phyloP scores from a whole-genome alignment of 2,888 invertebrate genomes.

The Netelia melanura region DNA sequence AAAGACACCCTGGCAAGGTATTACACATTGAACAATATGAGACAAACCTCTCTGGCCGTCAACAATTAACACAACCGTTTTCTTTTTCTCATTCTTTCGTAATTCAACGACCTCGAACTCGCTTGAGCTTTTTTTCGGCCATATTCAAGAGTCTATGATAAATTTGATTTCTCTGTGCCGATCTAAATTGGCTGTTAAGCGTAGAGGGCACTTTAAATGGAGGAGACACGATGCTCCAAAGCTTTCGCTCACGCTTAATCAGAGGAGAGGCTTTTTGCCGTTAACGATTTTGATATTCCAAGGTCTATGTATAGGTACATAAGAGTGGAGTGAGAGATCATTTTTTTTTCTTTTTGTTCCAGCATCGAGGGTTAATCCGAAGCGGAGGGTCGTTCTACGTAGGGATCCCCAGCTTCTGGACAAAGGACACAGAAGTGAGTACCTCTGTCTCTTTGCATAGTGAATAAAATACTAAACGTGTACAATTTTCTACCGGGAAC shows the following conservation, averaged over 20 bases:
- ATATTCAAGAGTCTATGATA: constrained; percentile 27
- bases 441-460: constrained; percentile 47
- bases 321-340: constrained; percentile 44
- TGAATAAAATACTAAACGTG: too few species aligned
- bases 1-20: background rate
- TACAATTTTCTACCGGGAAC: background rate
- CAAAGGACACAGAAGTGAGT: constrained; percentile 94
- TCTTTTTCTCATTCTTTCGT: background rate
- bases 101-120: background rate
- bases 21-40: background rate
- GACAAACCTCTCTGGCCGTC: background rate
- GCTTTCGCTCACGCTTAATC: constrained; percentile 36
- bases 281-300: constrained; percentile 53
- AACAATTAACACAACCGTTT: background rate
- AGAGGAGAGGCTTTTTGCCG: constrained; percentile 37
- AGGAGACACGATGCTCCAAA: background rate
- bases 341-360: constrained; percentile 66
- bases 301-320: background rate
- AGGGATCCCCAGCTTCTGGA: constrained; percentile 90
- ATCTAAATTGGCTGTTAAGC: constrained; percentile 36
- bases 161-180: constrained; percentile 47
- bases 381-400: constrained; percentile 90
- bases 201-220: constrained; percentile 27
- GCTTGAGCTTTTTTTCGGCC: constrained; percentile 8
- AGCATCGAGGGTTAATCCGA: constrained; percentile 86